Conservation (phyloP, 2,797 vertebrate species). For the Tarsius wallacei region DNA sequence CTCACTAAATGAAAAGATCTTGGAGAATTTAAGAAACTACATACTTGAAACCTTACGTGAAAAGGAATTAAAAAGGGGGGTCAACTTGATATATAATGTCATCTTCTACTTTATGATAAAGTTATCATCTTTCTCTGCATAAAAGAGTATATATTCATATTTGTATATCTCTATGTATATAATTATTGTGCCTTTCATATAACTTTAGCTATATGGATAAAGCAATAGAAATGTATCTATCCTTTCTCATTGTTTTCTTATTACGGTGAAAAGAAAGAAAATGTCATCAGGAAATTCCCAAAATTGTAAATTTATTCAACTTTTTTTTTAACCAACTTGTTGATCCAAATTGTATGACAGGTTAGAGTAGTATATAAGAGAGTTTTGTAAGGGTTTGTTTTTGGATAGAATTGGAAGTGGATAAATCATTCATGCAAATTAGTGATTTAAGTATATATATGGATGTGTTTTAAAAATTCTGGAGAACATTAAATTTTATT, state of each 20-base stretch:
- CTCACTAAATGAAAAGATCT: not conserved
- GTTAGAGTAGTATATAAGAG: not conserved
- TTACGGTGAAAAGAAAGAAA: not conserved
- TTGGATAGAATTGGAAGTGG: not conserved
- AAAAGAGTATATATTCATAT: not conserved
- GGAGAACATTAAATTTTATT: not conserved
- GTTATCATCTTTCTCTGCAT: not conserved
- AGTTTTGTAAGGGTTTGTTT: not conserved
- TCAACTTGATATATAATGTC: not conserved
- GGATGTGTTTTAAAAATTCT: not conserved
- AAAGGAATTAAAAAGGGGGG: not conserved
- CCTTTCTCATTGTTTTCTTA: not conserved
- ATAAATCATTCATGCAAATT: not conserved
- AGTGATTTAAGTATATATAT: not conserved
- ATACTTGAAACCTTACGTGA: not conserved
- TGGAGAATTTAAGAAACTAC: not conserved
- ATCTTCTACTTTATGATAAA: slow-evolving; percentile 9
- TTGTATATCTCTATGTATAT: not conserved
- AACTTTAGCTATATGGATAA: not conserved
- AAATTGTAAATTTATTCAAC: not conserved
- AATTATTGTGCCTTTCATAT: not conserved
- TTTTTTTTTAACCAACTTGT: not conserved
- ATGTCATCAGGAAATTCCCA: not conserved
- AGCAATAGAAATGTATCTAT: not conserved
- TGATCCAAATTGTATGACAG: not conserved